Percentiles rank a stretch among this genome's conserved stretches.
phyloP scores from a whole-genome alignment of 2,113 vertebrate genomes.

The Collichthys lucidus region DNA sequence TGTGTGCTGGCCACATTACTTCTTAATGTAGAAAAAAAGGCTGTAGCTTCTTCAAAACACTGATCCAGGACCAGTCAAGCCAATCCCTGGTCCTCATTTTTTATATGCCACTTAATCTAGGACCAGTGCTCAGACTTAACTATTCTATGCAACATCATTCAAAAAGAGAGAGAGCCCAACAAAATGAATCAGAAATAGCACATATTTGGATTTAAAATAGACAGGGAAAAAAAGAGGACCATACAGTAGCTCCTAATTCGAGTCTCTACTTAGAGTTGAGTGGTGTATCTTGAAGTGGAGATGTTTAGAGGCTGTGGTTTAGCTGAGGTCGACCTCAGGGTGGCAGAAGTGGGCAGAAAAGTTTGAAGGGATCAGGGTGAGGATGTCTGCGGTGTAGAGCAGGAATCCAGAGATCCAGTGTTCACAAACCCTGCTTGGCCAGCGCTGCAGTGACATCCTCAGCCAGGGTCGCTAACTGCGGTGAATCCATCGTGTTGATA shows the following conservation, averaged over 20 bases:
- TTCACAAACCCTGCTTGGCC: conserved; percentile 99
- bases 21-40: conserved; percentile 73
- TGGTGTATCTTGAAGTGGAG: conserved; percentile 43
- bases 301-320: conserved; percentile 57
- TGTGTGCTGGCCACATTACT: conserved; percentile 65
- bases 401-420: conserved; percentile 45
- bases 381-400: conserved; percentile 32
- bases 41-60: conserved; percentile 67
- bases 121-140: conserved; percentile 66
- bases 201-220: conserved; percentile 63
- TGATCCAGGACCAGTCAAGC: conserved; percentile 71
- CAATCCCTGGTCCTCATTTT: conserved; percentile 47
- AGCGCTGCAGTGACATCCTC: conserved; percentile 98
- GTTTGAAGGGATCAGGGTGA: conserved; percentile 43
- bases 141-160: conserved; percentile 77
- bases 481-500: conserved; percentile 96
- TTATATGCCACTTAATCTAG: conserved; percentile 48
- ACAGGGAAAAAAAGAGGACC: conserved; percentile 61
- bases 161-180: conserved; percentile 66
- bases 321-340: conserved; percentile 51
- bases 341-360: conserved; percentile 61
- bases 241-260: conserved; percentile 68
- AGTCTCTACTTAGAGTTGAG: conserved; percentile 67
- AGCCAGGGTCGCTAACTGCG: conserved; percentile 95
- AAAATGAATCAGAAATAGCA: conserved; percentile 64